These are phyloP conservation scores for Thera obeliscata DNA, from an alignment of 2,888 invertebrate species.

Conservation along the genomic window DNA sequence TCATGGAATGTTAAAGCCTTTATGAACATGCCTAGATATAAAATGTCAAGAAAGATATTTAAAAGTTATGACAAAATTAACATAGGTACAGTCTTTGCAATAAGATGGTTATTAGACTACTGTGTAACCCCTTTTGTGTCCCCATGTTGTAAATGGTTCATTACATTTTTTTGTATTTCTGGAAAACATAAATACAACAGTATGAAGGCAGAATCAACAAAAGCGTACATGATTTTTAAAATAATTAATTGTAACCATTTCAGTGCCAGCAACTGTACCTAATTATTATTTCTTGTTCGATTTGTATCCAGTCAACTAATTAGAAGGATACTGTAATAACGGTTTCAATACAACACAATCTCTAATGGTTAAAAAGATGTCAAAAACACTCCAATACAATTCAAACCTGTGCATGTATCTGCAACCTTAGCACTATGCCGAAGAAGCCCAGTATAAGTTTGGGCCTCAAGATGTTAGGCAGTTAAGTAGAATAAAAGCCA, in stretches of 20 bases:
- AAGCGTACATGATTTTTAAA: no score
- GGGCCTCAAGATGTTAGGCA: constrained; percentile 6
- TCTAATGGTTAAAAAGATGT: constrained; percentile 64
- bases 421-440: constrained; percentile 64
- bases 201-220: not conserved
- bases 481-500: constrained; percentile 17
- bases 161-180: no score
- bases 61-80: constrained; percentile 23
- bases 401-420: constrained; percentile 59
- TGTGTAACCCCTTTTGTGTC: no score
- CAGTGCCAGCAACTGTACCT: not conserved
- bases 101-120: no score
- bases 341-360: constrained; percentile 59
- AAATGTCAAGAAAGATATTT: constrained; percentile 37
- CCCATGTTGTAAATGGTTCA: no score
- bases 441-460: constrained; percentile 21
- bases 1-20: constrained; percentile 82
- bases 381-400: constrained; percentile 77
- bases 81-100: not conserved
- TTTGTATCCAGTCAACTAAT: constrained; percentile 68
- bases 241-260: not conserved
- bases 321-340: constrained; percentile 60
- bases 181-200: no score
- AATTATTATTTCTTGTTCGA: constrained; percentile 42
- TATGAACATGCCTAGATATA: constrained; percentile 67